Percentiles rank a stretch among this genome's conserved stretches.
Evolutionary conservation across 2,888 invertebrate species (phyloP).

Genomic region (Branchellion lobata): DNA sequence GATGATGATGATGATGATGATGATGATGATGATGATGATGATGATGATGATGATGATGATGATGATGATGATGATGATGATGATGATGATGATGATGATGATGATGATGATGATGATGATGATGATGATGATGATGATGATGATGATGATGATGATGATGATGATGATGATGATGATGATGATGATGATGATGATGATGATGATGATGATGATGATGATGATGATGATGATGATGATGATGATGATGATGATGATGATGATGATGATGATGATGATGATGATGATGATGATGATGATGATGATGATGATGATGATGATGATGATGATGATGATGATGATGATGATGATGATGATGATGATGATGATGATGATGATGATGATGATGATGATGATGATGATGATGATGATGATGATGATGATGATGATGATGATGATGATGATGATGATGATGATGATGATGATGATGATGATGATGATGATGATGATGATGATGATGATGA

Average conservation of each 20-base stretch:
- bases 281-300: constrained; percentile 44
- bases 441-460: constrained; percentile 44
- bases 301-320: constrained; percentile 45
- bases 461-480: constrained; percentile 44
- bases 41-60: constrained; percentile 45
- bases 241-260: constrained; percentile 45
- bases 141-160: constrained; percentile 44
- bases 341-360: constrained; percentile 45
- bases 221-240: constrained; percentile 45
- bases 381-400: constrained; percentile 45
- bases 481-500: constrained; percentile 45
- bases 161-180: constrained; percentile 45
- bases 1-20: constrained; percentile 45
- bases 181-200: constrained; percentile 45
- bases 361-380: constrained; percentile 45
- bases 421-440: constrained; percentile 45
- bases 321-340: constrained; percentile 44
- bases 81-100: constrained; percentile 44
- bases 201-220: constrained; percentile 45
- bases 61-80: constrained; percentile 45
- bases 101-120: constrained; percentile 44
- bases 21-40: constrained; percentile 45
- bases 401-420: constrained; percentile 45
- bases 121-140: constrained; percentile 45
- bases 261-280: constrained; percentile 44